Conservation (phyloP, 2,797 vertebrate species). For the Triplophysa bombifrons region DNA sequence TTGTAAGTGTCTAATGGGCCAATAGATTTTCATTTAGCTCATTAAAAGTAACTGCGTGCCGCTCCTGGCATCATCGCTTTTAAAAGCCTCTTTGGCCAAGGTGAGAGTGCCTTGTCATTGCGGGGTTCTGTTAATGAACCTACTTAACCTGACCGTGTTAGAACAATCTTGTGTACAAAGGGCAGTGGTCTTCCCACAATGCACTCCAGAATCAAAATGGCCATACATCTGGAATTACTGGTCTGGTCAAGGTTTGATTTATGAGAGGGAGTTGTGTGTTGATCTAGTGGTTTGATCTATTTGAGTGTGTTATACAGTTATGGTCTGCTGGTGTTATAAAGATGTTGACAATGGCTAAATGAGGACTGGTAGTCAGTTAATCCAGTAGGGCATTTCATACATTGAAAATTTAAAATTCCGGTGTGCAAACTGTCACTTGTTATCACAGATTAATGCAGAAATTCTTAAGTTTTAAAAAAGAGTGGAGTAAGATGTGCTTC, state of each 20-base stretch:
- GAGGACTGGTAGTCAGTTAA: neutral
- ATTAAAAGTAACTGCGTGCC: slow-evolving; percentile 1
- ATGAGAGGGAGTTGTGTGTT: neutral
- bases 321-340: neutral
- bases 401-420: neutral
- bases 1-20: slow-evolving; percentile 1
- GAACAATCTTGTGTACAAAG: slow-evolving; percentile 26
- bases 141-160: slow-evolving; percentile 37
- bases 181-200: neutral
- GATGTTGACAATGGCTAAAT: neutral
- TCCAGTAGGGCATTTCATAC: neutral
- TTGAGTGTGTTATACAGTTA: neutral
- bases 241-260: neutral
- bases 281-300: neutral
- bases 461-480: neutral
- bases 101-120: slow-evolving; percentile 25
- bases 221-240: neutral
- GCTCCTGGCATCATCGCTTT: slow-evolving; percentile 28
- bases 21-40: neutral
- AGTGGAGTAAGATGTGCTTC: neutral
- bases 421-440: neutral
- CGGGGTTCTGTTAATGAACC: slow-evolving; percentile 38
- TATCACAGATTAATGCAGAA: neutral
- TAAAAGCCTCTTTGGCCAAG: slow-evolving; percentile 18
- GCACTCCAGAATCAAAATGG: neutral